Conservation (phyloP, 2,888 invertebrate species). For the Eumerus sabulonum region DNA sequence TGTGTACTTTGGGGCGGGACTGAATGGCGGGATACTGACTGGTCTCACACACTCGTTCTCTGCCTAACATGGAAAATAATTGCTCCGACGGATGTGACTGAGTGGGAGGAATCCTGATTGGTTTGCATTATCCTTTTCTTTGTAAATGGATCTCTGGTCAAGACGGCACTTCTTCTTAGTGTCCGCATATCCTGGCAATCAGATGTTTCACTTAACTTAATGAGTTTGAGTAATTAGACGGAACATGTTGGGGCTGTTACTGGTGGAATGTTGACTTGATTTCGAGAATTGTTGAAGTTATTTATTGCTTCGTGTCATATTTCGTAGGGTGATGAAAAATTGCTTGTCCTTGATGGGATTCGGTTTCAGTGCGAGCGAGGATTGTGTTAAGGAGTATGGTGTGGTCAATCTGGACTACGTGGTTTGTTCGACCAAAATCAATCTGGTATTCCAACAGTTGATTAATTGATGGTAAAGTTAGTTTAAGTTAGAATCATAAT, state of each 20-base stretch:
- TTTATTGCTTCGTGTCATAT: constrained; percentile 66
- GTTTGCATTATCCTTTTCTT: constrained; percentile 42
- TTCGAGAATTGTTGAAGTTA: constrained; percentile 48
- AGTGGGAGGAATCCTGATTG: constrained; percentile 21
- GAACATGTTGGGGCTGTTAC: constrained; percentile 54
- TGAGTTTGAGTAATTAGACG: constrained; percentile 68
- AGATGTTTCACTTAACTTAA: constrained; percentile 67
- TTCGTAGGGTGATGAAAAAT: constrained; percentile 63
- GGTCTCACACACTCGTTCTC: constrained; percentile 12
- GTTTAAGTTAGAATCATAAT: too few species aligned
- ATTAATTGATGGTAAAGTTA: too few species aligned
- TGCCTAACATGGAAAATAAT: constrained; percentile 56
- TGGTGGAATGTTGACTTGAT: background rate
- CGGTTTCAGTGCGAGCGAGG: constrained; percentile 4
- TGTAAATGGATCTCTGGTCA: constrained; percentile 36
- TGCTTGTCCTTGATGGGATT: constrained; percentile 28
- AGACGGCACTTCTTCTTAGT: constrained; percentile 5
- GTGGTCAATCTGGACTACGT: constrained; percentile 48
- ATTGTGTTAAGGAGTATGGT: too few species aligned
- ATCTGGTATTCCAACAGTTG: too few species aligned
- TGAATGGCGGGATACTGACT: constrained; percentile 4
- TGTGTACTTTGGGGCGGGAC: background rate
- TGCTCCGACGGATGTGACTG: constrained; percentile 14
- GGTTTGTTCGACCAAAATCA: too few species aligned
- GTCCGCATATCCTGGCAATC: constrained; percentile 38